Percentiles rank a stretch among this genome's conserved stretches.
These are phyloP conservation scores for Channa maculata DNA, from an alignment of 2,113 vertebrate species.

Conservation along the genomic window DNA sequence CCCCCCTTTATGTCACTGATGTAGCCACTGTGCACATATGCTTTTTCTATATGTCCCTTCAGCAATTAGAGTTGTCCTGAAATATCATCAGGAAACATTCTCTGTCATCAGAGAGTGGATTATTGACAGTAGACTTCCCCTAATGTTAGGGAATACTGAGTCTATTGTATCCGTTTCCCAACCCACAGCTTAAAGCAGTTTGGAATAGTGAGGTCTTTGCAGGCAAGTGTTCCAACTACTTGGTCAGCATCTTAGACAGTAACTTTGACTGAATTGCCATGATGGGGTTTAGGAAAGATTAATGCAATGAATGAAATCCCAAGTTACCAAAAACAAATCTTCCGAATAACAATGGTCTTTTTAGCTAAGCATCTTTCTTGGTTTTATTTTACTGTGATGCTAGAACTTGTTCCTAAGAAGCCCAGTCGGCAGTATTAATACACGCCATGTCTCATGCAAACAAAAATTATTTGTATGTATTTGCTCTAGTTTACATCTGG, in stretches of 20 bases:
- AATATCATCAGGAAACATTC: not conserved
- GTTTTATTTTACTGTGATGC: not conserved
- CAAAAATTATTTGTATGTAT: not conserved
- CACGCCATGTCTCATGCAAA: slow-evolving; percentile 1
- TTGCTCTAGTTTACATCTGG: not conserved
- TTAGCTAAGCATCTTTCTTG: not conserved
- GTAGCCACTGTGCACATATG: slow-evolving; percentile 1
- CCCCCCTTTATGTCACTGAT: not conserved
- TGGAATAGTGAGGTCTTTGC: slow-evolving; percentile 18
- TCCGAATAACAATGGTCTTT: slow-evolving; percentile 19
- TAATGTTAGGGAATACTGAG: not conserved
- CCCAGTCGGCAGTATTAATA: slow-evolving; percentile 1
- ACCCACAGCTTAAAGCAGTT: slow-evolving; percentile 27
- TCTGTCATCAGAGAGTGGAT: not conserved
- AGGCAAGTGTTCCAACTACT: slow-evolving; percentile 19
- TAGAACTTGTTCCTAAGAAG: slow-evolving; percentile 18
- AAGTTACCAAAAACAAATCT: slow-evolving; percentile 30
- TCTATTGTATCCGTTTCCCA: slow-evolving; percentile 22
- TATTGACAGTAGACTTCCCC: slow-evolving; percentile 3
- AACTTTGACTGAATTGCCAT: slow-evolving; percentile 12
- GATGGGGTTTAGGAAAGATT: slow-evolving; percentile 37
- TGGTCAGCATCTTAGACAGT: slow-evolving; percentile 33
- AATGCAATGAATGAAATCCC: slow-evolving; percentile 38
- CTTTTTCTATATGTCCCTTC: slow-evolving; percentile 21
- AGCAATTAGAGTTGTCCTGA: slow-evolving; percentile 13